Evolutionary conservation across 2,797 vertebrate species (phyloP).

Genomic region (Pipistrellus kuhlii): DNA sequence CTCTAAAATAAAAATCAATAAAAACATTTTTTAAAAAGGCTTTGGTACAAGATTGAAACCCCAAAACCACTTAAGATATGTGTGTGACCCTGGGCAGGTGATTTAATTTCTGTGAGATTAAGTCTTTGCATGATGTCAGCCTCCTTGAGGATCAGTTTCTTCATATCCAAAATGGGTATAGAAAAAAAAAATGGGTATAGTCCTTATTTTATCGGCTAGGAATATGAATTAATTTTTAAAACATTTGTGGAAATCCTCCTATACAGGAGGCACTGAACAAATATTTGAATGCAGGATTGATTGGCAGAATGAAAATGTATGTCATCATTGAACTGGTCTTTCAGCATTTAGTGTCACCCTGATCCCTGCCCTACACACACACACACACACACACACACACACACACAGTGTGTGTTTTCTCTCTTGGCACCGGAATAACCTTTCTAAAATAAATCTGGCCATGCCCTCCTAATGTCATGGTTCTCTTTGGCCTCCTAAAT

Average conservation of each 20-base stretch:
- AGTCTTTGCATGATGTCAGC: background rate
- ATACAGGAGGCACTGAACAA: background rate
- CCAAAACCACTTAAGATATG: background rate
- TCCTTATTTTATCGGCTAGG: constrained; percentile 8
- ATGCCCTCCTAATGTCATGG: background rate
- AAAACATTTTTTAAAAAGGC: too few relatives aligned
- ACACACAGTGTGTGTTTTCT: background rate
- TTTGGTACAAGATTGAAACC: background rate
- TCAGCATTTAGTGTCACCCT: background rate
- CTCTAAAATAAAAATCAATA: too few relatives aligned
- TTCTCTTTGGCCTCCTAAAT: constrained; percentile 36
- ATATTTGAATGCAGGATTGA: background rate
- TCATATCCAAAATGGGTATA: background rate
- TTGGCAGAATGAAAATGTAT: background rate
- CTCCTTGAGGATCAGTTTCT: background rate
- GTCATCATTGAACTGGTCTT: background rate
- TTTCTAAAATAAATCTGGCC: background rate
- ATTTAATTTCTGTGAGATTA: background rate
- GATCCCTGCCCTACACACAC: background rate
- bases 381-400: background rate
- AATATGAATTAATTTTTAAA: constrained; percentile 7
- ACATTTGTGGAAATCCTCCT: background rate
- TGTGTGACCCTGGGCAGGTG: background rate
- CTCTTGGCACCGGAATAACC: background rate
- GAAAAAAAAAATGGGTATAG: background rate